Evolutionary conservation across 1,140 invertebrate species (phyloP), one percentile per base, ranked within the genome.

Genomic region (Gryllus bimaculatus): DNA sequence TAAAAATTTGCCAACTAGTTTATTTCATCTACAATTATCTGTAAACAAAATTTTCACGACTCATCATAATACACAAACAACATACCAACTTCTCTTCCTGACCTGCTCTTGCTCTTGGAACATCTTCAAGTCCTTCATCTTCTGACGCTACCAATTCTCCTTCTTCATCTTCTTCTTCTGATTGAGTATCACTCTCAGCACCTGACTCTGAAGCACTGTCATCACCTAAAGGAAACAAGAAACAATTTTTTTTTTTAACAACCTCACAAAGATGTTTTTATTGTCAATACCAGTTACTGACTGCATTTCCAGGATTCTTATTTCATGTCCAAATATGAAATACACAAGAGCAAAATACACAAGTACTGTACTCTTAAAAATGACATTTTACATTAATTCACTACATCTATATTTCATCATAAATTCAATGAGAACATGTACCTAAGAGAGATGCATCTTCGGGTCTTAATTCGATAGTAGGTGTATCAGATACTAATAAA

Each of bases 401-500:
- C 54, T 3, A 66, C 26, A 66, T 66, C 10, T 7, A 66, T 3
- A 66, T 48, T 13, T 6, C 13, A 13, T 15, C 76, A 8, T 77
- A n/a, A 48, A 47, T 20, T 13, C 26, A 54, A 21, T 54, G 8
- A 21, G 10, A 77, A 77, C 8, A 21, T 77, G 13, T n/a, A 47
- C 76, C 39, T 15, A 47, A 20, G 20, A 77, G 12, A 20, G 48
- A 48, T 3, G 10, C 76, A 54, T 20, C 48, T 21, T 77, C 76
- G 3, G n/a, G 13, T 77, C 8, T 20, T n/a, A 48, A 47, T 47
- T 54, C 48, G 2, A 77, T 8, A 8, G n/a, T 20, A 15, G n/a
- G 54, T 7, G 83, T 82, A 84, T 93, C 92, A 18, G 91, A 90
- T 81, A 93, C 90, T 13, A 93, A 84, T 21, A 93, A 84, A 5